Evolutionary conservation across 1,140 invertebrate genomes (phyloP).

Genomic region (Zophobas morio): DNA sequence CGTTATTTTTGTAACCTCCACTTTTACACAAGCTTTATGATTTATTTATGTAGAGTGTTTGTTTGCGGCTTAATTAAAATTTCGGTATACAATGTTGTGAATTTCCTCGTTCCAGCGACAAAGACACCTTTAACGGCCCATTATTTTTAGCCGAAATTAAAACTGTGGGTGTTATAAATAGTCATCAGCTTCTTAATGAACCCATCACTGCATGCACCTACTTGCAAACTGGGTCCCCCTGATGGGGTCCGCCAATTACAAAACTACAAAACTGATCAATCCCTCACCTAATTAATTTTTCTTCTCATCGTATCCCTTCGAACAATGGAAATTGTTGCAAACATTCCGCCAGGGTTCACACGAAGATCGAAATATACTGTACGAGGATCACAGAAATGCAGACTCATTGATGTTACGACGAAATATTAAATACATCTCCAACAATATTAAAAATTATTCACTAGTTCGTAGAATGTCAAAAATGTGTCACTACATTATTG

Average conservation of each 20-base stretch:
- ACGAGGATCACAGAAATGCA: constrained; percentile 23
- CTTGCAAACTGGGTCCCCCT: no score
- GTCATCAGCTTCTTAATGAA: not conserved
- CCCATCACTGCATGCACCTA: not conserved
- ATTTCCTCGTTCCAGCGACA: not conserved
- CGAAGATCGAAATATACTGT: not conserved
- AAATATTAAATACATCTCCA: constrained; percentile 20
- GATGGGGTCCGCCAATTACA: no score
- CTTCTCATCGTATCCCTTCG: constrained; percentile 32
- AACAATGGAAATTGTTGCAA: constrained; percentile 38
- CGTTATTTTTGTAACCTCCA: not conserved
- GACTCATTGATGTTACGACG: constrained; percentile 21
- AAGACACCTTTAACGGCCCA: not conserved
- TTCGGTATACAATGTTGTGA: not conserved
- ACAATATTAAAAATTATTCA: constrained; percentile 44
- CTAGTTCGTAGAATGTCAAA: constrained; percentile 47
- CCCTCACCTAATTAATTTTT: constrained; percentile 49
- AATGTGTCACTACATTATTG: constrained; percentile 49
- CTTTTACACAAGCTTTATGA: not conserved
- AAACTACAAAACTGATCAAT: no score
- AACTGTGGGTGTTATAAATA: constrained; percentile 32
- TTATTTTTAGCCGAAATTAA: constrained; percentile 2
- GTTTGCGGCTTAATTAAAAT: no score
- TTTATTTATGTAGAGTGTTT: not conserved
- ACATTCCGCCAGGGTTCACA: constrained; percentile 26